These are phyloP conservation scores for Kudoa iwatai DNA, from an alignment of 30 jellyfish, hydroid and myxozoan genomes.

Conservation along the genomic window DNA sequence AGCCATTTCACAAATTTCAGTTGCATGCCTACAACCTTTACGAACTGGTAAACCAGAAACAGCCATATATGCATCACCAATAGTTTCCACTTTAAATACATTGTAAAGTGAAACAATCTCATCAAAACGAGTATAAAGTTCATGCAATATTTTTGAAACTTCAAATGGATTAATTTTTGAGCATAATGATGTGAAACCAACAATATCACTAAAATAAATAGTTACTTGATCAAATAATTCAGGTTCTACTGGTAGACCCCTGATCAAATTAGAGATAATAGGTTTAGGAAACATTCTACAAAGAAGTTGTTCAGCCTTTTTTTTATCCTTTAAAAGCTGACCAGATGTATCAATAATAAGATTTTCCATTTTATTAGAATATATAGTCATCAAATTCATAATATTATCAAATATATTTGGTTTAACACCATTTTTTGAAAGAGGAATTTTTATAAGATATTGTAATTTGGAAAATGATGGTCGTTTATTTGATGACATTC, in stretches of 20 bases:
- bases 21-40: background rate
- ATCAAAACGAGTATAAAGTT: background rate
- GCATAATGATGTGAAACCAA: background rate
- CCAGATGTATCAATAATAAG: no score
- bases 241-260: background rate
- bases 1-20: background rate
- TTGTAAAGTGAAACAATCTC: background rate
- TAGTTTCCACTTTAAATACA: background rate
- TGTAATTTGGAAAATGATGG: no score
- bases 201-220: background rate
- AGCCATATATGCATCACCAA: conserved; percentile 1
- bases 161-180: background rate
- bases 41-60: background rate
- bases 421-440: no score
- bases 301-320: background rate
- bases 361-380: background rate
- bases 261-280: no score
- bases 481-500: no score
- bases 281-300: background rate
- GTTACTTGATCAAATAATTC: background rate
- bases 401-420: background rate
- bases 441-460: no score
- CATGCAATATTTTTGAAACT: background rate
- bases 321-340: background rate
- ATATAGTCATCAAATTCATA: background rate